Evolutionary conservation across 2,113 vertebrate species (phyloP).

Genomic region (Phaetusa simplex): DNA sequence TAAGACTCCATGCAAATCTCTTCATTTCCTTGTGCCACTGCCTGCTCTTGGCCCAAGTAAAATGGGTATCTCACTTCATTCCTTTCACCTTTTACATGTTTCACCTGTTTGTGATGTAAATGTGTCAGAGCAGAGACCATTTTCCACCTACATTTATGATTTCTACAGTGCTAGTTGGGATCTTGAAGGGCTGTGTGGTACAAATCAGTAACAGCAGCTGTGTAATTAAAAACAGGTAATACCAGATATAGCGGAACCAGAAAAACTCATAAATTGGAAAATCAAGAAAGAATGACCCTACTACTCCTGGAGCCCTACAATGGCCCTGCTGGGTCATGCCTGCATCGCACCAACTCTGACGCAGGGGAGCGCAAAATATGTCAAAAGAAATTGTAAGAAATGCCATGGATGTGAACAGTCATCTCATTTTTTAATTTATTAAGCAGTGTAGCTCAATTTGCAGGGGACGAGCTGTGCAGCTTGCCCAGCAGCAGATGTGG

Average conservation of each 20-base stretch:
- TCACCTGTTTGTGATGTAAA: neutral
- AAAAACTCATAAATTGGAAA: neutral
- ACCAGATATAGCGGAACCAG: neutral
- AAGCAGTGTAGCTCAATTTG: neutral
- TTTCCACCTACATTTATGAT: neutral
- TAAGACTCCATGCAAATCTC: neutral
- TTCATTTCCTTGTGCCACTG: neutral
- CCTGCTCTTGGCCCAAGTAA: neutral
- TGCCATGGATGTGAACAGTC: neutral
- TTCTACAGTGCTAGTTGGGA: neutral
- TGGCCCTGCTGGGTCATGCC: neutral
- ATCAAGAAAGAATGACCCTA: neutral
- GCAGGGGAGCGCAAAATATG: neutral
- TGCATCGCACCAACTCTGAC: rapidly evolving
- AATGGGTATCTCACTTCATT: neutral
- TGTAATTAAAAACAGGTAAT: neutral
- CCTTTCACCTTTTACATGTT: neutral
- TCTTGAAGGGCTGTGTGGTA: neutral
- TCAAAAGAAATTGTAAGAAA: neutral
- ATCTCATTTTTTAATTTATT: neutral
- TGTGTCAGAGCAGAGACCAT: neutral
- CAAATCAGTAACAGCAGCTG: neutral
- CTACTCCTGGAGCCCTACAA: neutral
- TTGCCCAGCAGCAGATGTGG: neutral
- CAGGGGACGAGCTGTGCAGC: neutral